A percentile compares a stretch with the other conserved stretches of the same genome.
Evolutionary conservation across 2,113 vertebrate genomes (phyloP).

Genomic region (Nesogale talazaci): DNA sequence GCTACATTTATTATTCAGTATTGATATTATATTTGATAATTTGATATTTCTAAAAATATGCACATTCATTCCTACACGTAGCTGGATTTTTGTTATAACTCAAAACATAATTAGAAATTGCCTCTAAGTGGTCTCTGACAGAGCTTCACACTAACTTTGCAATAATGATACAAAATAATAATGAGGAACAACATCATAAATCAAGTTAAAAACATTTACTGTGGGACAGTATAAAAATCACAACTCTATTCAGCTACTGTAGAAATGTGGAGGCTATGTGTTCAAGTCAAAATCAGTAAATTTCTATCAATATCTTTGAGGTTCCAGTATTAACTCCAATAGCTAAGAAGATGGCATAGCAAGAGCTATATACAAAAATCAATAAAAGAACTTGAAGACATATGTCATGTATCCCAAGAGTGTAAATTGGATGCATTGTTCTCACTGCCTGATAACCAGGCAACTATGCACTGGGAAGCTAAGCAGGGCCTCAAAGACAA

Average conservation of each 20-base stretch:
- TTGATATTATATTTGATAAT: background rate
- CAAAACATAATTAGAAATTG: slow-evolving; percentile 28
- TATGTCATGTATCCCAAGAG: background rate
- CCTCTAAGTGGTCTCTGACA: background rate
- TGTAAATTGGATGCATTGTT: background rate
- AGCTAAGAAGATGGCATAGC: background rate
- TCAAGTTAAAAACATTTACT: slow-evolving; percentile 46
- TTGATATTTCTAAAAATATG: slow-evolving; percentile 25
- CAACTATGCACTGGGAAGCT: background rate
- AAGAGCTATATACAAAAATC: background rate
- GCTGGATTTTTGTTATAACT: background rate
- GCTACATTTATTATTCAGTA: background rate
- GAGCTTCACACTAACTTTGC: background rate
- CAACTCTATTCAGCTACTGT: background rate
- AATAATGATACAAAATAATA: slow-evolving; percentile 39
- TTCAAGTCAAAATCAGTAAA: slow-evolving; percentile 36
- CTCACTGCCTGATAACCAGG: background rate
- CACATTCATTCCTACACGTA: background rate
- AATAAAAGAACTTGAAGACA: background rate
- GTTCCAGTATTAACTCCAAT: background rate
- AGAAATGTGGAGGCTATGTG: background rate
- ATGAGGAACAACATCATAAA: slow-evolving; percentile 23
- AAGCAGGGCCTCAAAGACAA: slow-evolving; percentile 62
- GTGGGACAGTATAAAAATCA: slow-evolving; percentile 21
- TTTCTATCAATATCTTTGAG: background rate